A percentile compares a stretch with the other conserved stretches of the same genome.
Conservation (phyloP, 2,888 invertebrate species). For the Petrolisthes manimaculis region DNA sequence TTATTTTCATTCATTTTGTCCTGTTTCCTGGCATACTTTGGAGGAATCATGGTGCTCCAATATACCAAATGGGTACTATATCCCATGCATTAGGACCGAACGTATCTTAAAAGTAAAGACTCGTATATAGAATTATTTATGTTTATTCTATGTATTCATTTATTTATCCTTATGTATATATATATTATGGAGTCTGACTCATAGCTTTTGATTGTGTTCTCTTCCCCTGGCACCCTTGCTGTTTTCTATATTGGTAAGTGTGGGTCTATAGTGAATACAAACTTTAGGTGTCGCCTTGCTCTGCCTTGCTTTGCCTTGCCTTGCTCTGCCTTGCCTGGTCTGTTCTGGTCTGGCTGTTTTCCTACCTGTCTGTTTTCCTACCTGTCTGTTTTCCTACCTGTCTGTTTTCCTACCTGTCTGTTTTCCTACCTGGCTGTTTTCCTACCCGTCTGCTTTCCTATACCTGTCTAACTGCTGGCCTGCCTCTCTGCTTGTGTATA, state of each 20-base stretch:
- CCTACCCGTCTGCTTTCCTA: background rate
- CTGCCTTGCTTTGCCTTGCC: background rate
- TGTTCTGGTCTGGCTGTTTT: too few species aligned
- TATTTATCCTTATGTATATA: slow-evolving; percentile 19
- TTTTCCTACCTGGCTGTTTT: background rate
- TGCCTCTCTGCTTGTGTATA: too few species aligned
- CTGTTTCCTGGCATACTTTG: too few species aligned
- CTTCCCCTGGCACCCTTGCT: slow-evolving; percentile 57
- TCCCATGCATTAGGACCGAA: too few species aligned
- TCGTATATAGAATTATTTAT: background rate
- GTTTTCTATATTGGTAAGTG: slow-evolving; percentile 61
- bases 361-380: too few species aligned
- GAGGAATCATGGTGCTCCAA: too few species aligned
- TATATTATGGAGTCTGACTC: slow-evolving; percentile 45
- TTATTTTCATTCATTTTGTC: too few species aligned
- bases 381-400: too few species aligned
- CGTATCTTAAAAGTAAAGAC: too few species aligned
- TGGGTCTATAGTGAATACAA: slow-evolving; percentile 38
- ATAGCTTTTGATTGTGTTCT: slow-evolving; percentile 57
- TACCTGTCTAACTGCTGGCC: background rate
- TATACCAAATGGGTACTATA: too few species aligned
- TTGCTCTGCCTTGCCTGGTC: background rate
- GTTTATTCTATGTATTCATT: background rate
- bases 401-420: background rate
- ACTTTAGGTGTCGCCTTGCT: slow-evolving; percentile 22